Base-by-base conservation (phyloP, 2,888 invertebrate genomes). In the Tetragnatha montana region DNA sequence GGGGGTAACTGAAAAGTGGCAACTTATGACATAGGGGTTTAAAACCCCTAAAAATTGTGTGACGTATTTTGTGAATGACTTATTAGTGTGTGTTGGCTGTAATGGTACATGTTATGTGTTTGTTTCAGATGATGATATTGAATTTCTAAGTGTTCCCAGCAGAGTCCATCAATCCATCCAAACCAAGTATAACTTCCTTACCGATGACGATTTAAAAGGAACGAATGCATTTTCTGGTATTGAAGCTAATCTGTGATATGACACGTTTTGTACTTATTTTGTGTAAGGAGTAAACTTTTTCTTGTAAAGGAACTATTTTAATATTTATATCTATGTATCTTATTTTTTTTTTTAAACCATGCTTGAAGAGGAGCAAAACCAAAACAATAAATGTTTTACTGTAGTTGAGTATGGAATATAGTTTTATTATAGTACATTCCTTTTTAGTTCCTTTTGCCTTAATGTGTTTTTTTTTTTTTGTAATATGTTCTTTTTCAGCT, bases 41-140 rank as follows among this genome's bases (percentile, higher is more conserved):
- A n/a, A n/a, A 14, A 12, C 49, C 4, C 35, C 35, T 2, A 35
- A 35, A 35, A 35, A 35, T 35, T 35, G 35, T 4, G 4, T n/a
- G n/a, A n/a, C n/a, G n/a, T n/a, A n/a, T n/a, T 35, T 35, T 35
- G 35, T 35, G 35, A 35, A 35, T 35, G 35, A n/a, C 35, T 35
- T 35, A 35, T 35, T 35, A 1, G 35, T 35, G 35, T 35, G 1
- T 1, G 14, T 4, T 68, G 69, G n/a, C 69, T n/a, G n/a, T n/a
- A 73, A 73, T 12, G 73, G 12, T 7, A 21, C 12, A 73, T 21
- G 3, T 73, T 21, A 47, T 84, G 47, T 22, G 73, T 51, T 17
- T 70, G 50, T 84, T 76, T 73, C 49, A 89, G 89, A 73, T 70
- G 76, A 89, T 81, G 89, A 89, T 10, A 89, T 89, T 12, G 85